Percentiles rank a stretch among this genome's conserved stretches.
Conservation (phyloP, 1,140 invertebrate species). For the Drosophila serrata region DNA sequence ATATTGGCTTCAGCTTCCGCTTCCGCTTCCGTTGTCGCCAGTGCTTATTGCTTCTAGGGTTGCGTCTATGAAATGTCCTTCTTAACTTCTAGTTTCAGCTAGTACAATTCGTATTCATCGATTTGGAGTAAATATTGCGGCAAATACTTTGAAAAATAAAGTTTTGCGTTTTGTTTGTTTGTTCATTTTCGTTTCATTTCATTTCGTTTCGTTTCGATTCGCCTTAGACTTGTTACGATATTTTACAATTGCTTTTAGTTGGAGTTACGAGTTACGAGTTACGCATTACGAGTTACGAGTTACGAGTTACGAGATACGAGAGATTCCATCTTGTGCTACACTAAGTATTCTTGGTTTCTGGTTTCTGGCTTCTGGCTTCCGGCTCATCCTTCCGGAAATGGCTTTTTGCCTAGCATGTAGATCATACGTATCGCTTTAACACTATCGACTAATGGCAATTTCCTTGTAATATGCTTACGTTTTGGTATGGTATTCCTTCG, state of each 20-base stretch:
- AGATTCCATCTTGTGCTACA: conserved; percentile 52
- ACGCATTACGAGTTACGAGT: conserved; percentile 8
- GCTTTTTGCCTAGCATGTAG: conserved; percentile 32
- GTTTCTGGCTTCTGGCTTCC: conserved; percentile 1
- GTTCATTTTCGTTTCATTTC: conserved; percentile 30
- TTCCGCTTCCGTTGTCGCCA: conserved; percentile 24
- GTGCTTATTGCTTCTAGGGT: conserved; percentile 60
- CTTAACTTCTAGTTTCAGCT: conserved; percentile 58
- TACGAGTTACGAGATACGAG: conserved; percentile 44
- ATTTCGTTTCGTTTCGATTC: conserved; percentile 35
- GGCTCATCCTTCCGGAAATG: neutral
- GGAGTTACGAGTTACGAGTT: conserved; percentile 39
- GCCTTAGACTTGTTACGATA: conserved; percentile 54
- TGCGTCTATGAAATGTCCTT: conserved; percentile 59
- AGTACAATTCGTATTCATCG: conserved; percentile 55
- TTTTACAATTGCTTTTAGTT: conserved; percentile 82
- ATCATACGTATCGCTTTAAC: conserved; percentile 65
- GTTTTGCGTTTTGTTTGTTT: conserved; percentile 59
- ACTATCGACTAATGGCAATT: conserved; percentile 82
- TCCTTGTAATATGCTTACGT: conserved; percentile 67
- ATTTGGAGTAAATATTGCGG: conserved; percentile 51
- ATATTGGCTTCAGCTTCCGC: neutral
- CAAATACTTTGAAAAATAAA: conserved; percentile 83
- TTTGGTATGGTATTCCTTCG: conserved; percentile 53
- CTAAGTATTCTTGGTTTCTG: conserved; percentile 41